Evolutionary conservation across 2,888 invertebrate species (phyloP).

Genomic region (Tachina grossa): DNA sequence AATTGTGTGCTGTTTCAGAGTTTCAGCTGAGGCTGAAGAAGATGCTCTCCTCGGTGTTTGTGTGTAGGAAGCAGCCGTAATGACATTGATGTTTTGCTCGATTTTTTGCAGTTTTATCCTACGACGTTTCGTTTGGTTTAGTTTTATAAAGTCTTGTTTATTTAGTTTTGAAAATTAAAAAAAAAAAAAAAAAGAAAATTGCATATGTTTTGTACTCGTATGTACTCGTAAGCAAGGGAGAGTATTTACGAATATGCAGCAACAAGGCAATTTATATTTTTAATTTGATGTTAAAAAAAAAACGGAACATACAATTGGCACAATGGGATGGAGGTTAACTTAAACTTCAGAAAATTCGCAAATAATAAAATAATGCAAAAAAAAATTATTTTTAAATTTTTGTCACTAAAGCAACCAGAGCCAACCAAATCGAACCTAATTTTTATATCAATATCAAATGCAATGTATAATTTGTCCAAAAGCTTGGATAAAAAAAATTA

Average conservation of each 20-base stretch:
- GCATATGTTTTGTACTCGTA: slow-evolving; percentile 58
- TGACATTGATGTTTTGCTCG: slow-evolving; percentile 70
- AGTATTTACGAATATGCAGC: slow-evolving; percentile 28
- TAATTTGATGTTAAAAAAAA: slow-evolving; percentile 58
- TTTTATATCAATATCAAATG: no score
- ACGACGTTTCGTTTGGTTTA: slow-evolving; percentile 41
- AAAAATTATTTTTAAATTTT: no score
- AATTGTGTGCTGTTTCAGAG: slow-evolving; percentile 61
- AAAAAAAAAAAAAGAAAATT: slow-evolving; percentile 9
- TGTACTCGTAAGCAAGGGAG: slow-evolving; percentile 47
- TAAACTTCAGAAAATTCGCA: neutral
- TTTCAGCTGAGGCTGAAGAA: slow-evolving; percentile 15
- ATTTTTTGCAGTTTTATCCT: slow-evolving; percentile 40
- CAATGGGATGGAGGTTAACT: slow-evolving; percentile 32
- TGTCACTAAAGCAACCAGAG: no score
- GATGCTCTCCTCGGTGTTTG: slow-evolving; percentile 31
- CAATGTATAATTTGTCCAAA: no score
- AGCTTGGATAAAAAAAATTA: no score
- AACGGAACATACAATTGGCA: slow-evolving; percentile 41
- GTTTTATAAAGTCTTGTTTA: slow-evolving; percentile 53
- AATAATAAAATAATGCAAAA: no score
- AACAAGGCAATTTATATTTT: slow-evolving; percentile 51
- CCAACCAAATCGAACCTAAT: no score
- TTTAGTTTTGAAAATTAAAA: slow-evolving; percentile 42
- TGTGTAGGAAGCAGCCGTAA: slow-evolving; percentile 71